A percentile compares a stretch with the other conserved stretches of the same genome.
Evolutionary conservation across 2,113 vertebrate species (phyloP).

Genomic region (Rhineura floridana): DNA sequence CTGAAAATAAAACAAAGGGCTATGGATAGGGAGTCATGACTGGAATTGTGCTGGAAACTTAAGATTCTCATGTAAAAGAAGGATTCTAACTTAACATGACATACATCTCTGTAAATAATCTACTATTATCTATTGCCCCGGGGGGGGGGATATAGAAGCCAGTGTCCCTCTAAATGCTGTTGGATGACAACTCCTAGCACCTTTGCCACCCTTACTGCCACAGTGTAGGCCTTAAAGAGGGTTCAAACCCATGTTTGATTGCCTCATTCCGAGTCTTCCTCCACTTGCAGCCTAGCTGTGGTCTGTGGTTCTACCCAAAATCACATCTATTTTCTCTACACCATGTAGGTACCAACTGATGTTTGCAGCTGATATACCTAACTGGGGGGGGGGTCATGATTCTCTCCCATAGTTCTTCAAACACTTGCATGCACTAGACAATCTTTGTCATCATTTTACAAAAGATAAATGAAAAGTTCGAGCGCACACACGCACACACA

Average conservation of each 20-base stretch:
- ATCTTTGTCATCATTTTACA: slow-evolving; percentile 53
- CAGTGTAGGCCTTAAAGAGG: background rate
- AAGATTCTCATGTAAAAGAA: background rate
- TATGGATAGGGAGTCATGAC: background rate
- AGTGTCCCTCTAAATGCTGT: background rate
- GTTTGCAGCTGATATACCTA: slow-evolving; percentile 53
- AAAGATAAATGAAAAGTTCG: slow-evolving; percentile 52
- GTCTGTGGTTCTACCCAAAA: background rate
- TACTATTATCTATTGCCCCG: too few relatives aligned
- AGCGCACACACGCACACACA: slow-evolving; percentile 32
- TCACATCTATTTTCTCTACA: slow-evolving; percentile 41
- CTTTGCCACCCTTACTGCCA: background rate
- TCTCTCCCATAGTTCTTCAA: slow-evolving; percentile 26
- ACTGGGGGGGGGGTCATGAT: slow-evolving; percentile 50
- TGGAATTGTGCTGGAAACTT: background rate
- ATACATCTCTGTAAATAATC: too few relatives aligned
- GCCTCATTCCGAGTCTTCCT: background rate
- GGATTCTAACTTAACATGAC: background rate
- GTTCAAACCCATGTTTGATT: background rate
- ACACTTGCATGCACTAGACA: slow-evolving; percentile 33
- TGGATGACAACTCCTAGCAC: too few relatives aligned
- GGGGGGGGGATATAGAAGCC: too few relatives aligned
- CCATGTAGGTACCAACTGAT: slow-evolving; percentile 48
- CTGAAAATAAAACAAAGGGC: background rate
- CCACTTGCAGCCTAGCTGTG: background rate